Conservation (phyloP, 2,888 invertebrate genomes). For the Parascotia fuliginaria region DNA sequence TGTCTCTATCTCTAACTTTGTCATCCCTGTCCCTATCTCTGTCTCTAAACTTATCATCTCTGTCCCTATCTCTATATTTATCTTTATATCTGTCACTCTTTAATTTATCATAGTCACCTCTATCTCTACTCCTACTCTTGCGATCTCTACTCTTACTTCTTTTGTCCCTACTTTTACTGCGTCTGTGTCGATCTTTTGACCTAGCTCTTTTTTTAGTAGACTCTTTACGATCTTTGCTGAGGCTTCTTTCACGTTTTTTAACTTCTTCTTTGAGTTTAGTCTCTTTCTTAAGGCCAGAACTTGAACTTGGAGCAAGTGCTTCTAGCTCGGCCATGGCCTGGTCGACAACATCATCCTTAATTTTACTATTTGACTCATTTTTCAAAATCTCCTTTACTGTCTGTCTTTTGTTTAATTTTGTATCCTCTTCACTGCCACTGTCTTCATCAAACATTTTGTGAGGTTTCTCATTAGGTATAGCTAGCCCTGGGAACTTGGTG, state of each 20-base stretch:
- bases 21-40: conserved; percentile 40
- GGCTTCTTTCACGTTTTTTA: conserved; percentile 57
- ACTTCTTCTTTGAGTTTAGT: conserved; percentile 50
- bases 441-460: conserved; percentile 72
- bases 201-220: conserved; percentile 54
- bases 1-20: conserved; percentile 54
- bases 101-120: conserved; percentile 44
- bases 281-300: conserved; percentile 39
- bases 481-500: conserved; percentile 92
- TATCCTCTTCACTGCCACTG: conserved; percentile 64
- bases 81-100: conserved; percentile 37
- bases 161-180: conserved; percentile 31
- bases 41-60: conserved; percentile 54
- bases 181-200: conserved; percentile 54
- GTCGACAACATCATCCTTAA: conserved; percentile 86
- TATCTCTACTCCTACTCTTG: conserved; percentile 54
- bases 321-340: conserved; percentile 95
- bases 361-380: conserved; percentile 61
- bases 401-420: conserved; percentile 53
- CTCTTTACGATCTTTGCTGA: conserved; percentile 56
- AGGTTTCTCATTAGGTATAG: conserved; percentile 91
- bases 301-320: conserved; percentile 89
- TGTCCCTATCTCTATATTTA: conserved; percentile 48
- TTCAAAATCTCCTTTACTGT: conserved; percentile 79
- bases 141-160: conserved; percentile 51